Conservation (phyloP, 2,113 vertebrate species). For the Pycnonotus jocosus region DNA sequence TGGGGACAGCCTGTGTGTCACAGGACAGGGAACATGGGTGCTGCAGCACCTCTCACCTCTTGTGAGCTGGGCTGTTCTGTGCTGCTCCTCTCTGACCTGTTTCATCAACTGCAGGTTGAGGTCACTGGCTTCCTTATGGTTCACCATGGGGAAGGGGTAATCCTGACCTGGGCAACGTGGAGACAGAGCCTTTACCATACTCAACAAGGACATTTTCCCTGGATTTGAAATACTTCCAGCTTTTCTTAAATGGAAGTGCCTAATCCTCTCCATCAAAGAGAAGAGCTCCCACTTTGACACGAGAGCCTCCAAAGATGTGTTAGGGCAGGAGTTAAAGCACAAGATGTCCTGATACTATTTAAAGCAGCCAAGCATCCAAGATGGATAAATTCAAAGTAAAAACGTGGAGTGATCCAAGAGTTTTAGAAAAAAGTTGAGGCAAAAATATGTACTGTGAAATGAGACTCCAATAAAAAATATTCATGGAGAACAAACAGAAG, state of each 20-base stretch:
- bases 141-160: constrained; percentile 63
- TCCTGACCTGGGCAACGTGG: constrained; percentile 10
- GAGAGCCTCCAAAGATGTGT: neutral
- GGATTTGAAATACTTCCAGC: neutral
- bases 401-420: neutral
- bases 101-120: constrained; percentile 57
- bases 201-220: neutral
- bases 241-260: neutral
- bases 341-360: neutral
- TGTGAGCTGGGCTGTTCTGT: constrained; percentile 43
- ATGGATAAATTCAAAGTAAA: neutral
- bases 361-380: neutral
- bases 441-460: neutral
- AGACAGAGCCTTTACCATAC: neutral
- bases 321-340: neutral
- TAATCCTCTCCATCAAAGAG: neutral
- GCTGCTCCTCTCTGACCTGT: constrained; percentile 39
- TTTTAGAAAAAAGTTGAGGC: neutral
- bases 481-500: neutral
- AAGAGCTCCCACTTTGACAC: neutral
- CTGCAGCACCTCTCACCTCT: constrained; percentile 8
- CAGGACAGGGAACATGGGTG: neutral
- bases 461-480: neutral
- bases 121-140: constrained; percentile 55
- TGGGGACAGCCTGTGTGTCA: neutral